phyloP scores from a whole-genome alignment of 2,113 vertebrate species.

The Fukomys damarensis region DNA sequence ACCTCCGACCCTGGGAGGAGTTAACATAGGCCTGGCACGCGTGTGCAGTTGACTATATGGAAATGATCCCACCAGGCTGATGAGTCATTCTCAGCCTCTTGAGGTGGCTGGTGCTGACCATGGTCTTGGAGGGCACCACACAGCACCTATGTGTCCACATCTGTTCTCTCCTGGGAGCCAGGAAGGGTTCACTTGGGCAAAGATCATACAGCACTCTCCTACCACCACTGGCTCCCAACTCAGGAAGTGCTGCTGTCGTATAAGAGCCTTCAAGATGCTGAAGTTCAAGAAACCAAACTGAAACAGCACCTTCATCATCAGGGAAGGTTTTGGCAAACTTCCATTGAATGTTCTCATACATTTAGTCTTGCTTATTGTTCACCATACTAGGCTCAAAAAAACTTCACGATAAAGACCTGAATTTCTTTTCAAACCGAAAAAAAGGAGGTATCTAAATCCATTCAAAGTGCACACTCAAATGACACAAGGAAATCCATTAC shows the following conservation, averaged over 20 bases:
- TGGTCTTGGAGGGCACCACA: too few relatives aligned
- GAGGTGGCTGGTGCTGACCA: fast-evolving
- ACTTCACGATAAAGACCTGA: background rate
- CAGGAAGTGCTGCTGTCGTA: background rate
- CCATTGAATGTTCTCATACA: background rate
- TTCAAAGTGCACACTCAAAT: background rate
- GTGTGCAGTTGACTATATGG: fast-evolving
- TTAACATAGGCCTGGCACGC: background rate
- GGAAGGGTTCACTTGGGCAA: too few relatives aligned
- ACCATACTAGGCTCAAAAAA: background rate
- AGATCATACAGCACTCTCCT: background rate
- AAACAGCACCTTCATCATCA: background rate
- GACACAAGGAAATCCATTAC: background rate
- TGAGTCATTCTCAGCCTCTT: background rate
- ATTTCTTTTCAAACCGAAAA: background rate
- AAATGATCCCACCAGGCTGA: fast-evolving
- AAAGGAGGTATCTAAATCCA: background rate
- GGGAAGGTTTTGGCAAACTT: background rate
- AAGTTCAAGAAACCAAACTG: background rate
- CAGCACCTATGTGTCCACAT: fast-evolving
- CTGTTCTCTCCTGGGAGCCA: background rate
- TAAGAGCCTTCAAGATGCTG: background rate
- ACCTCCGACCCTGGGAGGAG: background rate
- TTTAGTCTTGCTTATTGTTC: background rate
- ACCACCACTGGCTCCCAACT: background rate